Evolutionary conservation across 64 coral and sea anemone species (phyloP).

Genomic region (Porites lutea): DNA sequence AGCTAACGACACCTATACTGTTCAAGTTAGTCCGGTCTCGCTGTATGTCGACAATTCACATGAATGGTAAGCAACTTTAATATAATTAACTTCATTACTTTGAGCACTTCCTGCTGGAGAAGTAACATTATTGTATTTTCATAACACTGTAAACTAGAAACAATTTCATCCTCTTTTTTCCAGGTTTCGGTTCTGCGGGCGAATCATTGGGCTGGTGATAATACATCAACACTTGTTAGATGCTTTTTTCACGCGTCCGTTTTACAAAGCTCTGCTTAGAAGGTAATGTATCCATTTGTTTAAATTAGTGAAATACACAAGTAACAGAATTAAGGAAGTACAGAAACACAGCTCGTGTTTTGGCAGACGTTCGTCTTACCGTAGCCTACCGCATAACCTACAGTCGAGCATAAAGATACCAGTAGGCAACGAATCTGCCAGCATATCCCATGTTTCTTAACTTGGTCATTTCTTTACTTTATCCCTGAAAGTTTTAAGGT

Average conservation of each 20-base stretch:
- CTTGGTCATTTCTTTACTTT: not conserved
- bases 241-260: slow-evolving; percentile 97
- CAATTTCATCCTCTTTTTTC: not conserved
- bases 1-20: slow-evolving; percentile 96
- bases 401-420: too few species aligned
- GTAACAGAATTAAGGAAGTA: too few species aligned
- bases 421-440: too few species aligned
- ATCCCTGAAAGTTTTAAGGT: too few species aligned
- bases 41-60: slow-evolving; percentile 98
- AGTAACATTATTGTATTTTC: too few species aligned
- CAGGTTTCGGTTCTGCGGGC: slow-evolving; percentile 98
- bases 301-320: not conserved
- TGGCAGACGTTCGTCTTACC: too few species aligned
- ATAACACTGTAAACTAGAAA: not conserved
- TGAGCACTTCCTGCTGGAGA: not conserved
- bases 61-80: slow-evolving; percentile 76
- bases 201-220: slow-evolving; percentile 93
- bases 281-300: slow-evolving; percentile 51
- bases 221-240: slow-evolving; percentile 97
- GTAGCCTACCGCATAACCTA: too few species aligned
- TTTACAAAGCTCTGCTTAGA: slow-evolving; percentile 96
- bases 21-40: slow-evolving; percentile 97
- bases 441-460: too few species aligned
- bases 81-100: too few species aligned
- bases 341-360: too few species aligned